Percentiles rank a stretch among this genome's conserved stretches.
Conservation (phyloP, 1,140 invertebrate species). For the Scaptomyza montana region DNA sequence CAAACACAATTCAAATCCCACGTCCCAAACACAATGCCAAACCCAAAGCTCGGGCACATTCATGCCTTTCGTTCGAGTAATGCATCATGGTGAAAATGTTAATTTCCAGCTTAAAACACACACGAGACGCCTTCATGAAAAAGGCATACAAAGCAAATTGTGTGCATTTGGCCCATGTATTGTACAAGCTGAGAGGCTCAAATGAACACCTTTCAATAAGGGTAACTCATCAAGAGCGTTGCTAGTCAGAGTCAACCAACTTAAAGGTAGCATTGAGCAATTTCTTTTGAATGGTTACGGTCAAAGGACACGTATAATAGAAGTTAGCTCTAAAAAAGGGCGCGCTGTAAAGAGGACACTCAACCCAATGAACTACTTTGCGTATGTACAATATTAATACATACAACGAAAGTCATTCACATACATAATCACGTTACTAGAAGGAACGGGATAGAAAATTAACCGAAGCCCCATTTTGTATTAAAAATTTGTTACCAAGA, state of each 20-base stretch:
- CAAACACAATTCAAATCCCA: neutral
- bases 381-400: slow-evolving; percentile 40
- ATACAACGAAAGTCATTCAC: slow-evolving; percentile 21
- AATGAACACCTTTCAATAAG: slow-evolving; percentile 25
- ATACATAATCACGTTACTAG: neutral
- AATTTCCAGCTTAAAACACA: slow-evolving; percentile 54
- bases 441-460: slow-evolving; percentile 34
- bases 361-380: slow-evolving; percentile 21
- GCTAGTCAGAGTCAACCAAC: slow-evolving; percentile 48
- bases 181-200: slow-evolving; percentile 20
- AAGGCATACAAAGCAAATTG: slow-evolving; percentile 63
- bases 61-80: slow-evolving; percentile 37
- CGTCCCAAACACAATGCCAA: neutral
- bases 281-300: slow-evolving; percentile 62
- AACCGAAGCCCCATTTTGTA: slow-evolving; percentile 45
- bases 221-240: slow-evolving; percentile 41
- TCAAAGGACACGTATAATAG: slow-evolving; percentile 76
- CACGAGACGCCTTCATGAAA: slow-evolving; percentile 29
- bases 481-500: slow-evolving; percentile 30
- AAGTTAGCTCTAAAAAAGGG: slow-evolving; percentile 56
- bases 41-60: slow-evolving; percentile 6
- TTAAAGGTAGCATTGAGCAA: slow-evolving; percentile 70
- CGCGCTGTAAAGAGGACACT: slow-evolving; percentile 36
- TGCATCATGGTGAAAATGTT: slow-evolving; percentile 67
- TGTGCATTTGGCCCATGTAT: slow-evolving; percentile 55